Evolutionary conservation across 2,797 vertebrate species (phyloP).

Genomic region (Aulostomus chinensis): DNA sequence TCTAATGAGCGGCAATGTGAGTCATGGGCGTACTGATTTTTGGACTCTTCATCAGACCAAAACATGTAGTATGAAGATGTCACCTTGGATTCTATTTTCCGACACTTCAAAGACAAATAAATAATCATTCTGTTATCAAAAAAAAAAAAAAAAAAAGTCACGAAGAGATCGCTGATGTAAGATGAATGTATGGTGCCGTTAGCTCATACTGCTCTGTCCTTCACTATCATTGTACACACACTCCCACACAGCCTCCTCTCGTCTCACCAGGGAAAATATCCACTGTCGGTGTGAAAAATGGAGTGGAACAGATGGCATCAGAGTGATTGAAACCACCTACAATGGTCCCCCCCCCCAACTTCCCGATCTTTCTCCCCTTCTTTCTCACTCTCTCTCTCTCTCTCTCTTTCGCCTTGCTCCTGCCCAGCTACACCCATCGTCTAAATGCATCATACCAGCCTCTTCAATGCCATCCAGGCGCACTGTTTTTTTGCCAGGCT

Average conservation of each 20-base stretch:
- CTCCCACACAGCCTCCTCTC: conserved; percentile 29
- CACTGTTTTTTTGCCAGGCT: conserved; percentile 53
- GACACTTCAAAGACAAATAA: too few relatives aligned
- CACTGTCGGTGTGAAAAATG: conserved; percentile 62
- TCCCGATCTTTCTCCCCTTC: conserved; percentile 35
- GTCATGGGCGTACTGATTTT: too few relatives aligned
- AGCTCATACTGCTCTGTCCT: conserved; percentile 28
- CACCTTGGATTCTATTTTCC: too few relatives aligned
- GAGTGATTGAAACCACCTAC: conserved; percentile 75
- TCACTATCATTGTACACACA: conserved; percentile 29
- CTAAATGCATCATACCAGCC: conserved; percentile 39
- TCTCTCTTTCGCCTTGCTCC: conserved; percentile 14
- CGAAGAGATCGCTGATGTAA: conserved; percentile 4
- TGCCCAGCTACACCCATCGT: conserved; percentile 37
- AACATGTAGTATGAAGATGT: too few relatives aligned
- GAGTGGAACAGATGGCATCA: conserved; percentile 76
- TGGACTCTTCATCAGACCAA: too few relatives aligned
- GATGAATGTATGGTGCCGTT: conserved; percentile 24
- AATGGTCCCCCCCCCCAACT: conserved; percentile 63
- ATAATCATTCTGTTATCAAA: too few relatives aligned
- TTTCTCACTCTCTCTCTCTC: conserved; percentile 20
- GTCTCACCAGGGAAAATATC: conserved; percentile 64
- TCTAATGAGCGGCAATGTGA: too few relatives aligned
- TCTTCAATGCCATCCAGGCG: conserved; percentile 56
- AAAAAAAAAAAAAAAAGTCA: conserved; percentile 7